Percentiles rank a stretch among this genome's conserved stretches.
Evolutionary conservation across 64 coral and sea anemone species (phyloP).

Genomic region (Orbicella faveolata): DNA sequence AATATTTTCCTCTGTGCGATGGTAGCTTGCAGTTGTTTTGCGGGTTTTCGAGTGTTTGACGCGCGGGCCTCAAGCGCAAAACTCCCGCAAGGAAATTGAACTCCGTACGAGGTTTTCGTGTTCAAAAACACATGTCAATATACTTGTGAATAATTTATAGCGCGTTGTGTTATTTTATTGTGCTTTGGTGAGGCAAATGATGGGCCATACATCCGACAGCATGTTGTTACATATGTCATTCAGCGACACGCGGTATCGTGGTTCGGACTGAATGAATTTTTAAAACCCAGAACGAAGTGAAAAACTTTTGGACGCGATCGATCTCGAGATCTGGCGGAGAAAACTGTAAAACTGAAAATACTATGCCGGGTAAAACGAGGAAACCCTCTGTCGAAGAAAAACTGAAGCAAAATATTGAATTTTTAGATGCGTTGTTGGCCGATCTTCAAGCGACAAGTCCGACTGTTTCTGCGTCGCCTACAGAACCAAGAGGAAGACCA

Average conservation of each 20-base stretch:
- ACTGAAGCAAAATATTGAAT: slow-evolving; percentile 98
- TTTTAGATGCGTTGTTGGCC: slow-evolving; percentile 97
- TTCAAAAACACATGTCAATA: slow-evolving; percentile 39
- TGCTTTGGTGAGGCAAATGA: slow-evolving; percentile 29
- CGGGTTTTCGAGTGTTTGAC: background rate
- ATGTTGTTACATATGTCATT: slow-evolving; percentile 20
- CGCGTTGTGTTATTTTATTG: slow-evolving; percentile 47
- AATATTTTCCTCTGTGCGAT: background rate
- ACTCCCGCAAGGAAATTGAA: background rate
- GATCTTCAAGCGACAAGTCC: slow-evolving; percentile 94
- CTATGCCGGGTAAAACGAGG: slow-evolving; percentile 87
- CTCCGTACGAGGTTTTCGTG: slow-evolving; percentile 3
- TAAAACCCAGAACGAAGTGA: background rate
- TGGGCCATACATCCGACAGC: slow-evolving; percentile 23
- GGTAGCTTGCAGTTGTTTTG: slow-evolving; percentile 17
- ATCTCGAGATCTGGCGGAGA: background rate
- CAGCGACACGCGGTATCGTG: slow-evolving; percentile 19
- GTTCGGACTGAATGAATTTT: slow-evolving; percentile 3
- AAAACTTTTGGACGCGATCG: background rate
- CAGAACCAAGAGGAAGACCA: slow-evolving; percentile 2
- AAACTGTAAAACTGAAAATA: background rate
- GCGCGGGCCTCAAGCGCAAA: background rate
- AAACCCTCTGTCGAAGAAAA: slow-evolving; percentile 84
- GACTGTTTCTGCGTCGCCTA: slow-evolving; percentile 36
- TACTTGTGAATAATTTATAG: slow-evolving; percentile 44